Percentiles rank a stretch among this genome's conserved stretches.
phyloP scores from a whole-genome alignment of 2,888 invertebrate species.

The Dilophus febrilis region DNA sequence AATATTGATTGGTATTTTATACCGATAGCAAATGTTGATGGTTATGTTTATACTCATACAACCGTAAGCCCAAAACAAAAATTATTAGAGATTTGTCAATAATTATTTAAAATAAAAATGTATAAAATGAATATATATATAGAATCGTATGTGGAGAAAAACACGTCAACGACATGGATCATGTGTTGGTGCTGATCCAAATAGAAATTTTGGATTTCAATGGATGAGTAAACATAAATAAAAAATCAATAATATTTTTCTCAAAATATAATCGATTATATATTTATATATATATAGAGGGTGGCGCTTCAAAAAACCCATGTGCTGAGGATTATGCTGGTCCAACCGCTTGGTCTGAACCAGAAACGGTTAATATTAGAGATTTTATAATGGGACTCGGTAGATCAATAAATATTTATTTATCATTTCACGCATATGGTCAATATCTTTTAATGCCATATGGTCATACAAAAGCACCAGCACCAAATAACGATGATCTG shows the following conservation, averaged over 20 bases:
- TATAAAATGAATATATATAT: not conserved
- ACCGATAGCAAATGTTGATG: conserved; percentile 57
- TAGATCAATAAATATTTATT: conserved; percentile 27
- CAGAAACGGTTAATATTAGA: conserved; percentile 32
- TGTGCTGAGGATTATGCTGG: conserved; percentile 34
- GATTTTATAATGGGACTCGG: too few species aligned
- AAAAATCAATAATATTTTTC: not conserved
- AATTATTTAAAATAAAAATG: not conserved
- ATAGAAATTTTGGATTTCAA: conserved; percentile 26
- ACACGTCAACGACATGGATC: conserved; percentile 34
- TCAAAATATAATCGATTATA: conserved; percentile 21
- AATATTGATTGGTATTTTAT: conserved; percentile 58
- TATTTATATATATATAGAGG: conserved; percentile 6
- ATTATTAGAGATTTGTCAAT: not conserved
- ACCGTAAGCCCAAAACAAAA: conserved; percentile 31
- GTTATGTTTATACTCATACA: conserved; percentile 47
- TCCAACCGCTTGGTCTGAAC: conserved; percentile 36
- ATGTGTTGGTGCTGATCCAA: conserved; percentile 26
- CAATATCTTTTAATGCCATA: conserved; percentile 42
- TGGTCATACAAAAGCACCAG: conserved; percentile 31
- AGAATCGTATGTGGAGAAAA: conserved; percentile 50
- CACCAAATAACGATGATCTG: conserved; percentile 30
- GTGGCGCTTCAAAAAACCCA: conserved; percentile 32
- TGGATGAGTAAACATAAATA: conserved; percentile 15
- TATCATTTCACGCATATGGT: conserved; percentile 48